Evolutionary conservation across 2,113 vertebrate genomes (phyloP), one percentile per base, ranked within the genome.

Genomic region (Seriola rivoliana): DNA sequence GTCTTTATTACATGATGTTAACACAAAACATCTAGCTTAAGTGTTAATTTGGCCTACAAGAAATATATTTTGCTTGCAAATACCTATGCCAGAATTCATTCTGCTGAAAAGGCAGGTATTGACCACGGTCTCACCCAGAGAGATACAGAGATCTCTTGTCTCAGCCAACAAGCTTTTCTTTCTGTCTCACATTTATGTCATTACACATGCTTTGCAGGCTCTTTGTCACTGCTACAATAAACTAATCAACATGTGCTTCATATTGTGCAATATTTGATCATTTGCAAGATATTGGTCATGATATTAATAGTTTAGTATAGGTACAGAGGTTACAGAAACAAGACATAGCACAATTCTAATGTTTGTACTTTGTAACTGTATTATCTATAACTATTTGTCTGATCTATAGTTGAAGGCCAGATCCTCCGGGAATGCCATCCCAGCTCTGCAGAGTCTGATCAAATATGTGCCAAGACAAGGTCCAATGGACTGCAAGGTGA

Each of bases 401-500:
- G 46, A 21, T 75, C 34, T 29, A 11, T 65, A 90, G 85, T 50
- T 81, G 60, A 88, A 86, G 52, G 17, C 57, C 25, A 87, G 36
- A 40, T 74, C 25, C 1, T 80, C 77, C n/a, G 70, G 25, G 4
- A 69, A 21, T 11, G 23, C 57, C 8, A 2, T 5, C 4, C 46
- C 84, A 0, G 57, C 79, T 68, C 54, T 92, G 60, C 88, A 90
- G 82, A 48, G 75, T 79, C 66, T 93, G 36, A 93, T 89, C 19
- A 93, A 93, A 75, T 92, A 75, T 44, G 86, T 91, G 8, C 90
- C 90, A 0, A 72, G 81, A 67, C 71, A 79, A 52, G 88, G 89
- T 57, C 70, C 79, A 9, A 93, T 93, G 91, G 87, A 84, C 9
- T 82, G 82, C 62, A 89, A 87, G 84, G 90, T 91, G 65, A 88